phyloP scores from a whole-genome alignment of 2,113 vertebrate genomes.

The Antennarius striatus region DNA sequence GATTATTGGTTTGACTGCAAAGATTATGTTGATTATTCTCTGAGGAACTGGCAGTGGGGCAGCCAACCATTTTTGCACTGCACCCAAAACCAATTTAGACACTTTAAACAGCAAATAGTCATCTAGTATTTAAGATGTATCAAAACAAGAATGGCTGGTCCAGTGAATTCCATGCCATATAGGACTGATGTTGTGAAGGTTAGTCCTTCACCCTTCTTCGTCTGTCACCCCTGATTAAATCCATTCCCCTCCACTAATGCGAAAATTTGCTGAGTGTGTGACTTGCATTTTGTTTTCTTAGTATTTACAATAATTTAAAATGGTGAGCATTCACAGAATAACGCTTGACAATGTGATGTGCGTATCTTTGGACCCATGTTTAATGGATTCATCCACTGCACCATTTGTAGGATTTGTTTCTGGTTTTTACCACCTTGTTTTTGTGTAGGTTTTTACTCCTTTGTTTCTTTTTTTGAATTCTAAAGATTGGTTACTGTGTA shows the following conservation, averaged over 20 bases:
- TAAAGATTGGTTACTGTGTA: slow-evolving; percentile 80
- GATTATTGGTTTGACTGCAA: slow-evolving; percentile 22
- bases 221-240: slow-evolving; percentile 22
- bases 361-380: slow-evolving; percentile 43
- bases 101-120: slow-evolving; percentile 22
- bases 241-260: slow-evolving; percentile 17
- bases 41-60: slow-evolving; percentile 37
- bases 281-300: slow-evolving; percentile 87
- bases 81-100: slow-evolving; percentile 33
- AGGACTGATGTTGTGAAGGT: slow-evolving; percentile 33
- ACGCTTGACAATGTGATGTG: slow-evolving; percentile 62
- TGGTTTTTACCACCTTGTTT: slow-evolving; percentile 89
- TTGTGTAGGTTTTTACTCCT: slow-evolving; percentile 83
- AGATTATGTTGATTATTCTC: slow-evolving; percentile 40
- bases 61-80: slow-evolving; percentile 1
- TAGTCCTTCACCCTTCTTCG: slow-evolving; percentile 2
- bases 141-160: slow-evolving; percentile 23
- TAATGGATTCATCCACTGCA: slow-evolving; percentile 74
- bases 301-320: slow-evolving; percentile 95
- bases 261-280: slow-evolving; percentile 87
- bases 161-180: slow-evolving; percentile 21
- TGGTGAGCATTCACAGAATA: slow-evolving; percentile 63
- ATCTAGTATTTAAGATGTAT: slow-evolving; percentile 43
- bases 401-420: slow-evolving; percentile 83
- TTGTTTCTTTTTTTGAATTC: slow-evolving; percentile 85